Evolutionary conservation across 2,888 invertebrate genomes (phyloP), one percentile per base, ranked within the genome.

Genomic region (Xanthorhoe spadicearia): DNA sequence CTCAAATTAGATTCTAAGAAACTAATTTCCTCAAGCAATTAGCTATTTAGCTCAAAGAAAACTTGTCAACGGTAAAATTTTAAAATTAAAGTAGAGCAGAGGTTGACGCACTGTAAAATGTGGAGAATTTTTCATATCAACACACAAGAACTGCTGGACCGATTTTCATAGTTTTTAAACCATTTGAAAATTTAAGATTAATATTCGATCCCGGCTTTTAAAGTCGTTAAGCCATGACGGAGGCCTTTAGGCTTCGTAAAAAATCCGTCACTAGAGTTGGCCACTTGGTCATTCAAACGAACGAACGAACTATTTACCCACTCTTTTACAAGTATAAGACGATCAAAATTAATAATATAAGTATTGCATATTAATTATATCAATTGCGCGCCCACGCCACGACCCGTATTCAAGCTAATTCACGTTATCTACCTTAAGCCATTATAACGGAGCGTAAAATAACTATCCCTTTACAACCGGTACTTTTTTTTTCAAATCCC

Each of bases 401-500:
- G 48, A 7, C 53, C 32, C 18, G 17, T 62, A 55, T 61, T 48
- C 56, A 57, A 48, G 57, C 28, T 61, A 62, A 61, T 58, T 43
- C 52, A 61, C 7, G 54, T 65, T 57, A 62, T 66, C 58, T 62
- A 1, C 32, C 38, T 53, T 32, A 63, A 28, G 17, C n/a, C 46
- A 66, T 51, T 62, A 62, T 66, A 67, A 67, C 67, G 67, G 67
- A 10, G n/a, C 38, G 32, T 60, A 17, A 23, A 67, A 60, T 51
- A 38, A 46, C 15, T 48, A n/a, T n/a, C n/a, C n/a, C n/a, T n/a
- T n/a, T n/a, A n/a, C n/a, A n/a, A n/a, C n/a, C n/a, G n/a, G n/a
- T n/a, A n/a, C n/a, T n/a, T n/a, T n/a, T n/a, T n/a, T n/a, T n/a
- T n/a, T n/a, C n/a, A n/a, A n/a, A n/a, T n/a, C n/a, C n/a, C n/a